Evolutionary conservation across 2,888 invertebrate species (phyloP), one percentile per base, ranked within the genome.

Genomic region (Diarsia dahlii): DNA sequence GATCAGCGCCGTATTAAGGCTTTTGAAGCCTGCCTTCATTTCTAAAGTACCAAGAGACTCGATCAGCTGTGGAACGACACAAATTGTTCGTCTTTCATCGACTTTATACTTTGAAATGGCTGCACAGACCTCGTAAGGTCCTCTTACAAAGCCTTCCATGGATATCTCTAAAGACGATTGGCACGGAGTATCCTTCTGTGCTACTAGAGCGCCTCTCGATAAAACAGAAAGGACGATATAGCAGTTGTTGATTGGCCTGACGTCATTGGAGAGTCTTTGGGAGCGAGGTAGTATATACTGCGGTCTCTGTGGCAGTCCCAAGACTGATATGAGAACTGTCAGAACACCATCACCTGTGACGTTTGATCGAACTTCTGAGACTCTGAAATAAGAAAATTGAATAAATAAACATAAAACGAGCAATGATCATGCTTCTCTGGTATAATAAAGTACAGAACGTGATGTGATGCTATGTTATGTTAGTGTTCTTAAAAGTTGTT

Each of bases 81-180:
- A 98, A 71, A 97, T 97, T 3, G 97, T 96, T 91, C 89, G 93
- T 79, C 88, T 84, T 84, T 93, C 93, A 82, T 94, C 92, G 66
- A 89, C 86, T 85, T 94, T 96, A 62, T 91, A 93, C 76, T 95
- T 97, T 0, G 94, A 96, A 9, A 97, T 91, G 48, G 97, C 96
- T 0, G 97, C 97, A 90, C 98, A 98, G 62, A 98, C 97, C 93
- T 97, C 97, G 88, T 98, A 97, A 65, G 97, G 97, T 54, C 98
- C 97, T 76, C 97, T 95, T n/a, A 97, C 92, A 23, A 98, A 95
- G 1, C 97, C 98, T 70, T 97, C 96, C 93, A 98, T 97, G 13
- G 97, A 97, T 80, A 97, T 95, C 85, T 97, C 97, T 45, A 96
- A 85, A 0, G 97, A 97, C 20, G 97, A 93, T 73, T 97, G 97